Evolutionary conservation across 1,140 invertebrate species (phyloP).

Genomic region (Semibalanus balanoides): DNA sequence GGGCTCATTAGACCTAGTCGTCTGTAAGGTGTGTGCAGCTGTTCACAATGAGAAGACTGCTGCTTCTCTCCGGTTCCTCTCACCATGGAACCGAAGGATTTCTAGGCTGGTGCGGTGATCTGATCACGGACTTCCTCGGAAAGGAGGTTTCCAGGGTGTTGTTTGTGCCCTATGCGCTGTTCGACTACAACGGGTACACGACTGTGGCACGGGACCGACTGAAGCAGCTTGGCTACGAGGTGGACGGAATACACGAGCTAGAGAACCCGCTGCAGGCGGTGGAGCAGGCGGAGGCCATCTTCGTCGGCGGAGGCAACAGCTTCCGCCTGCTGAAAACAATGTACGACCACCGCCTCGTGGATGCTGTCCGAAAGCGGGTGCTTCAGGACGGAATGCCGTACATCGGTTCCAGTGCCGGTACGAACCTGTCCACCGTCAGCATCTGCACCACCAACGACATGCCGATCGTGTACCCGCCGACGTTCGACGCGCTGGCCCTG

Average conservation of each 20-base stretch:
- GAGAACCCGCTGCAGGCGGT: slow-evolving; percentile 40
- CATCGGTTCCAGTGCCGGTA: slow-evolving; percentile 65
- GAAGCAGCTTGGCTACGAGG: slow-evolving; percentile 44
- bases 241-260: slow-evolving; percentile 47
- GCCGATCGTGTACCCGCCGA: slow-evolving; percentile 62
- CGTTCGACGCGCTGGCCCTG: slow-evolving; percentile 52
- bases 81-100: slow-evolving; percentile 41
- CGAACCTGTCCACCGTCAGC: slow-evolving; percentile 59
- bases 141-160: slow-evolving; percentile 47
- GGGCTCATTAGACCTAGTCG: no score
- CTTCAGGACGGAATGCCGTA: slow-evolving; percentile 48
- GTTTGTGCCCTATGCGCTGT: slow-evolving; percentile 61
- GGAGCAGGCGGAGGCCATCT: slow-evolving; percentile 48
- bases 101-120: slow-evolving; percentile 9
- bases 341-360: slow-evolving; percentile 50
- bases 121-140: slow-evolving; percentile 32
- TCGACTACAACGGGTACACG: slow-evolving; percentile 49
- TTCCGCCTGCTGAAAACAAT: slow-evolving; percentile 52
- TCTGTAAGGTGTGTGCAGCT: no score
- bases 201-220: slow-evolving; percentile 43
- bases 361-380: slow-evolving; percentile 37
- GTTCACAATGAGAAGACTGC: slow-evolving; percentile 37
- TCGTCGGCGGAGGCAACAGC: slow-evolving; percentile 64
- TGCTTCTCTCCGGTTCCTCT: slow-evolving; percentile 53
- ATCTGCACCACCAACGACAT: slow-evolving; percentile 75